Conservation (phyloP, 2,113 vertebrate genomes). For the Rhombomys opimus region DNA sequence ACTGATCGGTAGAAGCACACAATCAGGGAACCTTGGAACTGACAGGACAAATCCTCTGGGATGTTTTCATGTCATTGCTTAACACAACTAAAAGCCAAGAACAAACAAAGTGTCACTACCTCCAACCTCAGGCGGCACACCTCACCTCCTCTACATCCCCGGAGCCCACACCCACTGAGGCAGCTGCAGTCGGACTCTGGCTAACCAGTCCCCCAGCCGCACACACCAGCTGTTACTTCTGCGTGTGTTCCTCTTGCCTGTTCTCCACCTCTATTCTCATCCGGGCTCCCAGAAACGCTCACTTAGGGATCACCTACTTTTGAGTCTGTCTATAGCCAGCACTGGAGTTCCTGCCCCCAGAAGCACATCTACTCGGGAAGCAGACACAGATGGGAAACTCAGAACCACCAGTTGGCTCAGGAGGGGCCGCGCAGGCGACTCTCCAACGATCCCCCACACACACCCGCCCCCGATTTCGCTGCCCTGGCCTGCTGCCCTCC, state of each 20-base stretch:
- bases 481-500: neutral
- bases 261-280: neutral
- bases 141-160: neutral
- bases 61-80: slow-evolving; percentile 9
- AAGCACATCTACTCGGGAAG: neutral
- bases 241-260: neutral
- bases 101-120: neutral
- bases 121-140: slow-evolving; percentile 30
- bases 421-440: neutral
- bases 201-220: no score
- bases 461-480: neutral
- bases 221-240: neutral
- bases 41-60: neutral
- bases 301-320: slow-evolving; percentile 56
- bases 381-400: neutral
- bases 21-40: neutral
- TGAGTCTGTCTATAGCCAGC: slow-evolving; percentile 16
- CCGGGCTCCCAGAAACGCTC: neutral
- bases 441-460: neutral
- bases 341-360: neutral
- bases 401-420: neutral
- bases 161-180: neutral
- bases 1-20: slow-evolving; percentile 1
- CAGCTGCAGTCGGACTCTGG: neutral
- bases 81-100: neutral